Evolutionary conservation across 1,140 invertebrate species (phyloP).

Genomic region (Drosophila lacertosa): DNA sequence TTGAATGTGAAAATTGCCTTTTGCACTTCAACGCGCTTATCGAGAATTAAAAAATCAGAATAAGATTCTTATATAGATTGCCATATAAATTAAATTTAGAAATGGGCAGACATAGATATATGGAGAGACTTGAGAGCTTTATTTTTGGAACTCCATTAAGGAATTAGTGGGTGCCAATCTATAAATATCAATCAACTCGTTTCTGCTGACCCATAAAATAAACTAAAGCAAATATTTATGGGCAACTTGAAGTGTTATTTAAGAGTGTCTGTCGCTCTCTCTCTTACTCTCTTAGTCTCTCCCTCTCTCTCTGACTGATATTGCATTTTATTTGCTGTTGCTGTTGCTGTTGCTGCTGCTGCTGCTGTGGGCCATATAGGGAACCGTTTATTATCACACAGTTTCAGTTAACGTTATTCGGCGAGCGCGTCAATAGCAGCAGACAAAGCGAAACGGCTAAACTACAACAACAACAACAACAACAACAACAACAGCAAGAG

Average conservation of each 20-base stretch:
- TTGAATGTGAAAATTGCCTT: slow-evolving; percentile 18
- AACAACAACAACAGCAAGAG: slow-evolving; percentile 20
- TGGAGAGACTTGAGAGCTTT: not conserved
- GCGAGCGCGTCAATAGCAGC: slow-evolving; percentile 53
- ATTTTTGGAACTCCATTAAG: slow-evolving; percentile 33
- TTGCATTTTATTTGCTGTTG: slow-evolving; percentile 16
- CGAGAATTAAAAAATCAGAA: slow-evolving; percentile 1
- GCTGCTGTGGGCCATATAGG: slow-evolving; percentile 44
- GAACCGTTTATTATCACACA: slow-evolving; percentile 63
- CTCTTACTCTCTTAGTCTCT: not conserved
- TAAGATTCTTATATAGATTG: not conserved
- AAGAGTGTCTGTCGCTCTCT: slow-evolving; percentile 1
- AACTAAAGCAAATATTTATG: slow-evolving; percentile 36
- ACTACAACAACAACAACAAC: not conserved
- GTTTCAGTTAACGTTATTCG: slow-evolving; percentile 74
- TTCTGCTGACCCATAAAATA: slow-evolving; percentile 27
- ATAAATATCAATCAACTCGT: slow-evolving; percentile 39
- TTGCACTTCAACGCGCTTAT: slow-evolving; percentile 16
- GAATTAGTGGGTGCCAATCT: slow-evolving; percentile 7
- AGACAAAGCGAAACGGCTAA: not conserved
- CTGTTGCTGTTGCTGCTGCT: no score
- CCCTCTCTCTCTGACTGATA: slow-evolving; percentile 16
- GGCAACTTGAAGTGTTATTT: slow-evolving; percentile 15
- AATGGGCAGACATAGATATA: slow-evolving; percentile 9
- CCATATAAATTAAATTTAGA: slow-evolving; percentile 11